Evolutionary conservation across 2,113 vertebrate genomes (phyloP), one percentile per base, ranked within the genome.

Genomic region (Macaca mulatta): DNA sequence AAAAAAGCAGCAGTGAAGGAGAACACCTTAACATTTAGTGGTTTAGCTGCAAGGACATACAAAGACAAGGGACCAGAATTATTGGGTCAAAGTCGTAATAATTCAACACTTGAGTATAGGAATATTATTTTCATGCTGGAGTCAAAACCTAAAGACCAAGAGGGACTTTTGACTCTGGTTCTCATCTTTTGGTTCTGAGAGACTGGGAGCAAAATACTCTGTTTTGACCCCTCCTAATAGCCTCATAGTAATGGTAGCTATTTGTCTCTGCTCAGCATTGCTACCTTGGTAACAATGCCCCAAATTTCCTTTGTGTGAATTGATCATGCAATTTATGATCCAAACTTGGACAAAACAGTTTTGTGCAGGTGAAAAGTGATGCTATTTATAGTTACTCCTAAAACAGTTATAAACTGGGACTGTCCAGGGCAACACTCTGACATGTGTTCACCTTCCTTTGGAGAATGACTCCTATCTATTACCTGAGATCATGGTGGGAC

Each of bases 41-140:
- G 50, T 90, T 90, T 88, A 87, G 30, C 67, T 91, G n/a, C 83
- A 78, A 93, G 96, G 84, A 89, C 82, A 38, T 38, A 61, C 17
- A 30, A 92, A 96, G 74, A 96, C 43, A 64, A 93, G 88, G 72
- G 40, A 85, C 27, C 74, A 61, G 11, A 89, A 95, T 64, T 40
- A 40, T 27, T 96, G 78, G 74, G 55, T 87, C 75, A 70, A 72
- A 93, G 82, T 87, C 45, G 14, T 83, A 89, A 79, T 61, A 57
- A 75, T 70, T 94, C 86, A 55, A 40, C 50, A 74, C 78, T 27
- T 2, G 52, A 95, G n/a, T 55, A 81, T 0, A 90, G 45, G 81
- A 78, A 67, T 84, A 64, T 64, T 93, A 77, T 92, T 89, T 94
- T 93, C 90, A 59, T 13, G 18, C 38, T 64, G 59, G 30, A 61